Conservation (phyloP, 2,797 vertebrate genomes). For the Miichthys miiuy region DNA sequence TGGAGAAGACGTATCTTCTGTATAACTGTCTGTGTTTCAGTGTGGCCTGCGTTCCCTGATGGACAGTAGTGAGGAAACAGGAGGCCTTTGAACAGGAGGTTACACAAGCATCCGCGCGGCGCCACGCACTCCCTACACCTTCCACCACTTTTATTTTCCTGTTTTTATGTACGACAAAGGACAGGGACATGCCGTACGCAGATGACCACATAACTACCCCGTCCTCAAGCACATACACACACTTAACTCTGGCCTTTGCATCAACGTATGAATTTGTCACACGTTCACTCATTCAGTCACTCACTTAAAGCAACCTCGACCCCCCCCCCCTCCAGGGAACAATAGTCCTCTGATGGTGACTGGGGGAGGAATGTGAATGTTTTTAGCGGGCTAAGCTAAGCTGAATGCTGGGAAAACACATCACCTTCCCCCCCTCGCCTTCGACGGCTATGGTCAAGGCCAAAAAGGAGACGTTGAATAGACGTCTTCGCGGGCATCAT, state of each 20-base stretch:
- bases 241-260: constrained; percentile 9
- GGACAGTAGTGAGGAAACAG: constrained; percentile 65
- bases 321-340: constrained; percentile 42
- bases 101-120: constrained; percentile 72
- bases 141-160: constrained; percentile 82
- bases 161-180: constrained; percentile 80
- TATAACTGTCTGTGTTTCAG: constrained; percentile 21
- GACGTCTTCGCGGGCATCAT: constrained; percentile 27
- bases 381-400: constrained; percentile 15
- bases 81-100: constrained; percentile 76
- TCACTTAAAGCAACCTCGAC: neutral
- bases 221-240: constrained; percentile 6
- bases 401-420: constrained; percentile 40
- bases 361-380: constrained; percentile 45
- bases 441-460: constrained; percentile 22
- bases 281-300: constrained; percentile 1
- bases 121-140: constrained; percentile 74
- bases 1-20: constrained; percentile 7
- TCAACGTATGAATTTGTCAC: constrained; percentile 2
- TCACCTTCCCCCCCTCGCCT: neutral
- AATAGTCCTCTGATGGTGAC: constrained; percentile 35
- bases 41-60: constrained; percentile 48
- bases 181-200: constrained; percentile 74
- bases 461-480: neutral
- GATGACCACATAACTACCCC: constrained; percentile 21